Percentiles rank a stretch among this genome's conserved stretches.
Evolutionary conservation across 2,113 vertebrate species (phyloP).

Genomic region (Calidris pygmaea): DNA sequence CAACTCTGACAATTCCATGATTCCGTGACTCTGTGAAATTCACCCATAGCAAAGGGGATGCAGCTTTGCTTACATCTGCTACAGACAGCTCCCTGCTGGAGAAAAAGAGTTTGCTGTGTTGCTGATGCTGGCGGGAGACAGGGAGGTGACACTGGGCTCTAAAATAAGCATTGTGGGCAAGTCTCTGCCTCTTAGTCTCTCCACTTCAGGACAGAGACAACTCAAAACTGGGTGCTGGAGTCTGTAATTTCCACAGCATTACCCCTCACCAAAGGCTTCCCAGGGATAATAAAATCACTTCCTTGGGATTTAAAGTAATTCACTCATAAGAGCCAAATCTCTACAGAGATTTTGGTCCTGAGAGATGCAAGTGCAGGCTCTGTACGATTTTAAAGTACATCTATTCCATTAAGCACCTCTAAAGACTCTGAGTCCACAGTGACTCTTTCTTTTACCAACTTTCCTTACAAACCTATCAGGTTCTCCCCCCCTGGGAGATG

Average conservation of each 20-base stretch:
- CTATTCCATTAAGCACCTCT: background rate
- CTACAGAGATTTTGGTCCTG: background rate
- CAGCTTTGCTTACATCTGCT: background rate
- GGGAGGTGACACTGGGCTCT: background rate
- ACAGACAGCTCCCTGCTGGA: background rate
- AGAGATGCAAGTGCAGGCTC: background rate
- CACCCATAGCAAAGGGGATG: background rate
- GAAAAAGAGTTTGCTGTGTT: background rate
- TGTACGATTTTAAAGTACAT: background rate
- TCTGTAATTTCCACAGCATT: background rate
- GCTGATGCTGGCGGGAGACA: background rate
- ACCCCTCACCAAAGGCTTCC: background rate
- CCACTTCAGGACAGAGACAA: background rate
- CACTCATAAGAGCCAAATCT: background rate
- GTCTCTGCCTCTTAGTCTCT: background rate
- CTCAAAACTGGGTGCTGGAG: rapidly evolving
- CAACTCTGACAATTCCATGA: too few relatives aligned
- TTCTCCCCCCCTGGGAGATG: background rate
- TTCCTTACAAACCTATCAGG: background rate
- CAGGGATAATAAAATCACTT: background rate
- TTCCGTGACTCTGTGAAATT: too few relatives aligned
- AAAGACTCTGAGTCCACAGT: background rate
- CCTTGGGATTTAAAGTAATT: background rate
- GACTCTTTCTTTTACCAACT: background rate
- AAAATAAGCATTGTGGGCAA: rapidly evolving